Conservation (phyloP, 2,888 invertebrate species). For the Onthophagus sagittarius region DNA sequence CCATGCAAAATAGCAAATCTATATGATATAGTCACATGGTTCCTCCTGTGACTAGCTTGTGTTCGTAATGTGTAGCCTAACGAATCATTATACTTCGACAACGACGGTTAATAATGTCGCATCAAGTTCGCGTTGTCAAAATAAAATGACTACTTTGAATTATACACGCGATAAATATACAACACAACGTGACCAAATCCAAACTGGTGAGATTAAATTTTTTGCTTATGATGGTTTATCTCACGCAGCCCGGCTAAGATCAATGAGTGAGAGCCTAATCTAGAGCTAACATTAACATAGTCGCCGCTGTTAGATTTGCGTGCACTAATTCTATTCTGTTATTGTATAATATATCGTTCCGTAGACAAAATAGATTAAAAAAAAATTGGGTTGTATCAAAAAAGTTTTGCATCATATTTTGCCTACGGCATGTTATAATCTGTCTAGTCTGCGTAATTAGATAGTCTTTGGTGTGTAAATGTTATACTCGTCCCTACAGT, state of each 20-base stretch:
- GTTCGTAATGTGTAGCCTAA: constrained; percentile 24
- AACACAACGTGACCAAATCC: no score
- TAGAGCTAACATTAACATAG: constrained; percentile 25
- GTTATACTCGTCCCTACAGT: background rate
- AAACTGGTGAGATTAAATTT: no score
- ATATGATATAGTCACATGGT: constrained; percentile 68
- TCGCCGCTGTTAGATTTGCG: constrained; percentile 25
- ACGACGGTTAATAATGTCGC: background rate
- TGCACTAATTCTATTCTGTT: constrained; percentile 19
- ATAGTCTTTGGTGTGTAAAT: background rate
- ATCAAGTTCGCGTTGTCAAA: background rate
- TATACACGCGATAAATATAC: background rate
- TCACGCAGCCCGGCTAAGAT: background rate
- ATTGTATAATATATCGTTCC: background rate
- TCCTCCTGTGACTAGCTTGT: constrained; percentile 51
- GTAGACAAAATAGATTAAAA: background rate
- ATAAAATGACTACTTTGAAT: no score
- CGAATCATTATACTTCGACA: background rate
- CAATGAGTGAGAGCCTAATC: background rate
- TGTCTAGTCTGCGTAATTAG: background rate
- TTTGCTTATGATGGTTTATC: no score
- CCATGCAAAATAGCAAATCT: constrained; percentile 81
- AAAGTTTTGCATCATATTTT: background rate
- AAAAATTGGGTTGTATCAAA: no score
- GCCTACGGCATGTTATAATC: background rate